phyloP scores from a whole-genome alignment of 2,113 vertebrate genomes.

The Sula dactylatra region DNA sequence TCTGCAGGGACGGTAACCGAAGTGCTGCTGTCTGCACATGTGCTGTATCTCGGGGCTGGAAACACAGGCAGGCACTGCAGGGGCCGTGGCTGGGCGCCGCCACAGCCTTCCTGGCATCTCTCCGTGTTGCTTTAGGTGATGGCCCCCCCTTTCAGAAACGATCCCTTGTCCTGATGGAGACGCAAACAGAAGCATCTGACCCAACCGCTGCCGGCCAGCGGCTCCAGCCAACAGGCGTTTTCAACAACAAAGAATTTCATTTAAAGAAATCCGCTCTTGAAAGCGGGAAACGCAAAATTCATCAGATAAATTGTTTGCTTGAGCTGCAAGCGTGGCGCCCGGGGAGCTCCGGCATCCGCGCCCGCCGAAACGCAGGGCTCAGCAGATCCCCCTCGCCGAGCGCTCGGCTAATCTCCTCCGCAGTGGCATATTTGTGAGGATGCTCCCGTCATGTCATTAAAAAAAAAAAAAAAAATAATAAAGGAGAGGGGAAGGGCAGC shows the following conservation, averaged over 20 bases:
- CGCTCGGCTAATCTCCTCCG: fast-evolving
- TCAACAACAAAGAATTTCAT: background rate
- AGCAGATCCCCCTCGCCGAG: background rate
- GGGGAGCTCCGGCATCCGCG: fast-evolving
- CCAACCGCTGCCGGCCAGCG: background rate
- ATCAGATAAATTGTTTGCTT: background rate
- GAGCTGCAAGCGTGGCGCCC: background rate
- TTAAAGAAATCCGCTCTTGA: background rate
- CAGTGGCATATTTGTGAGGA: background rate
- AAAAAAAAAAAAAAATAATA: background rate
- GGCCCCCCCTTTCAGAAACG: background rate
- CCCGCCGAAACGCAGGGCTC: background rate
- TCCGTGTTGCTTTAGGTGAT: background rate
- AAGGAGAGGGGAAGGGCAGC: background rate
- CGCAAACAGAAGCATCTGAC: background rate
- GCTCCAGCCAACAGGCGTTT: background rate
- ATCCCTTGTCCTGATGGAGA: background rate
- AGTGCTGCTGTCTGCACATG: fast-evolving
- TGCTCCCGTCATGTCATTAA: background rate
- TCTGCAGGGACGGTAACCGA: background rate
- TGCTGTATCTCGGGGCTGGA: background rate
- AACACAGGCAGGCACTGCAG: fast-evolving
- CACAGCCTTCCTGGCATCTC: background rate
- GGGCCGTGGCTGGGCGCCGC: fast-evolving
- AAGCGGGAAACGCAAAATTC: background rate